phyloP scores from a whole-genome alignment of 2,113 vertebrate species.

The Cyrtonyx montezumae region DNA sequence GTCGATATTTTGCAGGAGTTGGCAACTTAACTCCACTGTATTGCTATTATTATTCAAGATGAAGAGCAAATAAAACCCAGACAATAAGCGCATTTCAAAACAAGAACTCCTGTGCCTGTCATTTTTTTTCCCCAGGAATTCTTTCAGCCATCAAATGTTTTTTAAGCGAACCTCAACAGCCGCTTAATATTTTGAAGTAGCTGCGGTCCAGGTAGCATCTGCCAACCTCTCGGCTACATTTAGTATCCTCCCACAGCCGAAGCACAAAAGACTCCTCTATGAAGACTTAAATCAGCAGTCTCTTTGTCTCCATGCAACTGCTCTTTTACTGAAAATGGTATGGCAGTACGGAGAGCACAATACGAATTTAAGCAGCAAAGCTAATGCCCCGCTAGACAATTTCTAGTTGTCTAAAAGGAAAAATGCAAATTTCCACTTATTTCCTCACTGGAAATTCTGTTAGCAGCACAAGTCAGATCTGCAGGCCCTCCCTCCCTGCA shows the following conservation, averaged over 20 bases:
- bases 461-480: not conserved
- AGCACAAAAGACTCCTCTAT: constrained; percentile 56
- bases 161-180: constrained; percentile 50
- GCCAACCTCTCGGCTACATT: constrained; percentile 54
- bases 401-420: not conserved
- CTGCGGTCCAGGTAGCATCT: constrained; percentile 65
- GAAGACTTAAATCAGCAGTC: constrained; percentile 46
- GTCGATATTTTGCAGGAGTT: not conserved
- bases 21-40: not conserved
- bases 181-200: constrained; percentile 64
- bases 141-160: constrained; percentile 11
- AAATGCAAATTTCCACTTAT: constrained; percentile 11
- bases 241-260: constrained; percentile 57
- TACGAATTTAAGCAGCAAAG: not conserved
- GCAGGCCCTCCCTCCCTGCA: not conserved
- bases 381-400: constrained; percentile 1
- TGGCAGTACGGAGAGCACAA: constrained; percentile 57
- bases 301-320: constrained; percentile 69
- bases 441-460: constrained; percentile 30
- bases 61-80: constrained; percentile 26
- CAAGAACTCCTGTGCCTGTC: not conserved
- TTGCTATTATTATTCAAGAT: not conserved
- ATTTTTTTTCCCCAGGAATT: not conserved
- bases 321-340: constrained; percentile 54
- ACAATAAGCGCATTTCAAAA: constrained; percentile 34